phyloP scores from a whole-genome alignment of 2,113 vertebrate species.

The Phyllostomus discolor region DNA sequence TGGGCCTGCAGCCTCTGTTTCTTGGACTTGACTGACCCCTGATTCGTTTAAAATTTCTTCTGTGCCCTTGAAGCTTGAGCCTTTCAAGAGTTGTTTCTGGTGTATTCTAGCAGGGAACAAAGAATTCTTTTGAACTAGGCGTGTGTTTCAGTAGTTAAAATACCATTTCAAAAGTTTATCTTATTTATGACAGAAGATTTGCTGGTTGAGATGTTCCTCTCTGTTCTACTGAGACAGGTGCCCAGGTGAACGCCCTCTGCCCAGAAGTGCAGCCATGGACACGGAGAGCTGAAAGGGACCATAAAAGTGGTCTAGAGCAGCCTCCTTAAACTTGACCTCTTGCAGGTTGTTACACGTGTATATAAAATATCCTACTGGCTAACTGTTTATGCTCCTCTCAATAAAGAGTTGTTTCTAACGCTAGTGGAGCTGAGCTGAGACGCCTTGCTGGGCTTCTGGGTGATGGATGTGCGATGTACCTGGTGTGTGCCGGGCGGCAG shows the following conservation, averaged over 20 bases:
- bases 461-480: neutral
- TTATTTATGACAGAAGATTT: neutral
- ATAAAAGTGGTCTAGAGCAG: neutral
- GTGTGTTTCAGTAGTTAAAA: neutral
- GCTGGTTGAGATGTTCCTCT: neutral
- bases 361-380: neutral
- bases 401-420: constrained; percentile 24
- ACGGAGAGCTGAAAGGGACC: neutral
- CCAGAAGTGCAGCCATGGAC: neutral
- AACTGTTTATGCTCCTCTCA: neutral
- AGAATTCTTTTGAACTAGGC: neutral
- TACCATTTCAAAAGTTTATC: neutral
- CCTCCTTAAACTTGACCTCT: neutral
- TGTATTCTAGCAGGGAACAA: neutral
- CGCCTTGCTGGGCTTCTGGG: neutral
- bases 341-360: neutral
- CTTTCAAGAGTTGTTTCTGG: neutral
- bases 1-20: neutral
- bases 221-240: neutral
- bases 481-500: neutral
- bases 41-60: neutral
- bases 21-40: neutral
- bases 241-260: neutral
- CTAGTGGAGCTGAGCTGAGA: neutral
- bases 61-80: neutral